Base-by-base conservation (phyloP, 2,888 invertebrate genomes). In the Smittia sp. region DNA sequence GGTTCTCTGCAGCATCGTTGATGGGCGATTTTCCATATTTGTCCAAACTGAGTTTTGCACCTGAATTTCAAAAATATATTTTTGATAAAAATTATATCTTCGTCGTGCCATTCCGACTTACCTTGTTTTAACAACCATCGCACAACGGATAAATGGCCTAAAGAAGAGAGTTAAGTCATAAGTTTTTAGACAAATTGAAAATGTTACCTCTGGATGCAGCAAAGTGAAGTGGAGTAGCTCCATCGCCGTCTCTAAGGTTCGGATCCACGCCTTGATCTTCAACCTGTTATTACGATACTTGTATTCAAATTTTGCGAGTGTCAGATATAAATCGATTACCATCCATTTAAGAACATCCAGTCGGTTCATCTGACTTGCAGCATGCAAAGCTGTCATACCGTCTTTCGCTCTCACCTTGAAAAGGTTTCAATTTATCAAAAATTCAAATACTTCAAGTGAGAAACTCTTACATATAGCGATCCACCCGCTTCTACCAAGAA, bases 361-460 rank as follows among this genome's bases (percentile, higher is more conserved):
- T 78, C 93, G 92, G 22, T 94, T 94, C 85, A 92, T 93, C 85
- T 94, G 94, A 75, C 93, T 92, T 66, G 94, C 93, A 9, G 94
- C 94, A 82, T 94, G 94, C 75, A 94, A 87, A 70, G 94, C 93
- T 75, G 93, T 90, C 94, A 94, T 94, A 46, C 94, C 94, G 83
- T 94, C 94, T 79, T 92, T 88, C 58, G 94, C 93, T 46, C 93
- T 84, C 25, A 69, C 58, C 58, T 58, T 18, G 7, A 22, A 58
- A n/a, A n/a, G n/a, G n/a, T 32, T 32, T 32, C 9, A 6, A 6
- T 32, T 32, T 32, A 22, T 22, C 20, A 58, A 20, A 58, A 20
- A 58, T 58, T 7, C 32, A 32, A 32, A 6, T 32, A 32, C 4
- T 32, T 6, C 3, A 32, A 32, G 32, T 32, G 32, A 32, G 9